Evolutionary conservation across 2,888 invertebrate genomes (phyloP), one percentile per base, ranked within the genome.

Genomic region (Strigamia maritima): DNA sequence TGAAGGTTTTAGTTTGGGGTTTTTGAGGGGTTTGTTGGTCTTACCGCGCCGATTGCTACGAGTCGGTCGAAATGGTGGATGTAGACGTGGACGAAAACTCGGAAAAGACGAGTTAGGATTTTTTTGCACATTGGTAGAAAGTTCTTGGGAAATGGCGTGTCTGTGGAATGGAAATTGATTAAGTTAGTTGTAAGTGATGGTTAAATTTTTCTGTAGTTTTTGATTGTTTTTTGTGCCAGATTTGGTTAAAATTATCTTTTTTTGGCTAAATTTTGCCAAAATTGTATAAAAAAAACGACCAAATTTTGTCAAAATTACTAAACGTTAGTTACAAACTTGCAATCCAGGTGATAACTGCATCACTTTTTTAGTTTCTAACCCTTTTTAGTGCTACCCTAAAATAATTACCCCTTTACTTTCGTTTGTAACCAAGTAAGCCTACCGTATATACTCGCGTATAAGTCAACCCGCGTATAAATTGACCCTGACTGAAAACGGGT

Each of bases 51-150:
- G 83, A 95, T 92, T 74, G 92, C 90, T 28, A 94, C 92, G 81
- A 96, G 90, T 83, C 94, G 90, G 85, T 96, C 95, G 86, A 96
- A 97, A 86, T 96, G 96, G 87, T 96, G 95, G 81, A 96, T 96
- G 85, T 96, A 96, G 70, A 95, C 94, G 86, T 96, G 95, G 0
- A 96, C 95, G 86, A 96, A 96, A 3, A 96, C 94, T 82, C 95
- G 89, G 86, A 94, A 95, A 70, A 96, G 87, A 77, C 95, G 89
- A 0, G 95, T 94, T 82, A 96, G 86, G 81, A 96, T 95, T 87
- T 96, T 96, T 83, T 93, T 91, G 84, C 94, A 94, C 16, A 92
- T 88, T 35, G 90, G 89, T 35, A 90, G 85, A 87, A 95, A 96
- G 77, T 92, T 91, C 85, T 92, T 94, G 4, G 95, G 95, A 87